Conservation (phyloP, 2,113 vertebrate species). For the Erythrolamprus reginae region DNA sequence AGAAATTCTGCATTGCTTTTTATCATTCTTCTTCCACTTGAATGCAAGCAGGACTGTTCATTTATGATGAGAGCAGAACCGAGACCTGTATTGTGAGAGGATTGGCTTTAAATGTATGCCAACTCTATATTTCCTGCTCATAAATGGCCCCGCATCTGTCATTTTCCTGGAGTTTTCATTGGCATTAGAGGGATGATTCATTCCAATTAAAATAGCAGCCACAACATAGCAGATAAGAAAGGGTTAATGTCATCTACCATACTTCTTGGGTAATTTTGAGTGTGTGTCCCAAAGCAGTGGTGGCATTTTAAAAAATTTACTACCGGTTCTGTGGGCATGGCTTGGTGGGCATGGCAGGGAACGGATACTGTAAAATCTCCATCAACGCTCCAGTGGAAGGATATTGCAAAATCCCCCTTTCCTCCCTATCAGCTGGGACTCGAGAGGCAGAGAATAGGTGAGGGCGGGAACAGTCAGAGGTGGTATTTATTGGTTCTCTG, state of each 20-base stretch:
- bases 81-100: background rate
- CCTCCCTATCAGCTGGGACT: no score
- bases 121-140: background rate
- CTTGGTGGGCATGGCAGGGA: no score
- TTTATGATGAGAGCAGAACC: background rate
- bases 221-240: background rate
- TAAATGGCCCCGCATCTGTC: background rate
- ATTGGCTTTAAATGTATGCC: background rate
- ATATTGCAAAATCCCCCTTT: no score
- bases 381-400: no score
- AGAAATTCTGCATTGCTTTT: background rate
- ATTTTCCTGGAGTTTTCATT: background rate
- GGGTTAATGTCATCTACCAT: background rate
- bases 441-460: no score
- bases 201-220: background rate
- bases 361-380: no score
- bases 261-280: background rate
- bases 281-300: background rate
- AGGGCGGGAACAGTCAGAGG: no score
- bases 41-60: background rate
- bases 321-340: no score
- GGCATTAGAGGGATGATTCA: background rate
- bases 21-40: background rate
- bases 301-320: no score
- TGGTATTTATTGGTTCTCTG: no score